These are phyloP conservation scores for Drosophila quinaria DNA, from an alignment of 2,888 invertebrate species.

Conservation along the genomic window DNA sequence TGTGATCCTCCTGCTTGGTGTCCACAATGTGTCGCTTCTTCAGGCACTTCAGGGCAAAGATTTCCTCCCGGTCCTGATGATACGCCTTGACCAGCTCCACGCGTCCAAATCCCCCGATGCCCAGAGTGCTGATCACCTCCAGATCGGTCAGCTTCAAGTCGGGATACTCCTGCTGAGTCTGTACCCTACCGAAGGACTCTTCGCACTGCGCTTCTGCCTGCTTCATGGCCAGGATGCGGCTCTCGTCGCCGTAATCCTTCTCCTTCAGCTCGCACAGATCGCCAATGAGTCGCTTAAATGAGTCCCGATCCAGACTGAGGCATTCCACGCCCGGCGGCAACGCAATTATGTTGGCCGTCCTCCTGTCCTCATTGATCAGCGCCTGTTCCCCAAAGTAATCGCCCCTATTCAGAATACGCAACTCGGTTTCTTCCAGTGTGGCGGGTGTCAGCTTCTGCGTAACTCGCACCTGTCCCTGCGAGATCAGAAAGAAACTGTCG, in stretches of 20 bases:
- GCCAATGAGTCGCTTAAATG: slow-evolving; percentile 91
- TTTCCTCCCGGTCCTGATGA: slow-evolving; percentile 86
- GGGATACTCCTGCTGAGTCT: slow-evolving; percentile 87
- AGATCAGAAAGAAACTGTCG: slow-evolving; percentile 96
- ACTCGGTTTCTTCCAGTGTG: slow-evolving; percentile 88
- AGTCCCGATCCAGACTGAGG: slow-evolving; percentile 92
- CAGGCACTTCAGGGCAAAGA: slow-evolving; percentile 94
- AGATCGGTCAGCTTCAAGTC: slow-evolving; percentile 92
- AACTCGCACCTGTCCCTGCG: slow-evolving; percentile 92
- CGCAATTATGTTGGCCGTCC: slow-evolving; percentile 97
- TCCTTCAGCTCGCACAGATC: slow-evolving; percentile 91
- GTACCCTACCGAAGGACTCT: slow-evolving; percentile 82
- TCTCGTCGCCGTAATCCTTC: slow-evolving; percentile 91
- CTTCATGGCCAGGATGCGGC: slow-evolving; percentile 85
- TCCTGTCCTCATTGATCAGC: slow-evolving; percentile 93
- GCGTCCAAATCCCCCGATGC: slow-evolving; percentile 96
- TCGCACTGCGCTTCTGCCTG: slow-evolving; percentile 84
- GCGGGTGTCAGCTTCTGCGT: slow-evolving; percentile 88
- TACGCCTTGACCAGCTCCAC: slow-evolving; percentile 91
- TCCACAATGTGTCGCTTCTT: slow-evolving; percentile 96
- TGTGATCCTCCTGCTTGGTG: slow-evolving; percentile 95
- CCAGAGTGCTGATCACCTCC: slow-evolving; percentile 93
- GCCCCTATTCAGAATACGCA: slow-evolving; percentile 90
- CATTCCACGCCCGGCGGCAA: slow-evolving; percentile 94
- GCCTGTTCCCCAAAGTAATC: slow-evolving; percentile 97